Conservation (phyloP, 1,140 invertebrate genomes). For the Contarinia nasturtii region DNA sequence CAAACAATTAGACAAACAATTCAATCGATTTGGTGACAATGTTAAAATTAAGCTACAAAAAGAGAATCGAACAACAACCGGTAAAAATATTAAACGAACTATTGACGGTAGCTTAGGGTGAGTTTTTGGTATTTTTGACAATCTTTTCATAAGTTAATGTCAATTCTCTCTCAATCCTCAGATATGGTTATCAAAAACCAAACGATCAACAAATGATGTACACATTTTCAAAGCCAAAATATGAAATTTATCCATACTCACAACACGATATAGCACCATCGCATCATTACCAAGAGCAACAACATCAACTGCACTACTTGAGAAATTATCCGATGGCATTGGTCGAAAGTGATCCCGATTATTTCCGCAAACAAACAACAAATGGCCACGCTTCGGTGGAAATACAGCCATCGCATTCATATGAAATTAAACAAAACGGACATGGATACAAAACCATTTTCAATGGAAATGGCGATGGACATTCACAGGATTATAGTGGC, state of each 20-base stretch:
- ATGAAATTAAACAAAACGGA: constrained; percentile 18
- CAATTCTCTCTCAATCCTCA: constrained; percentile 3
- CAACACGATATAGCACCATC: constrained; percentile 16
- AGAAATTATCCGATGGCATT: too few species aligned
- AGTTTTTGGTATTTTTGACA: constrained; percentile 2
- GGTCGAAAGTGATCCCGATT: too few species aligned
- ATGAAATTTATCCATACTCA: constrained; percentile 22
- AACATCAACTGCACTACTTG: not conserved
- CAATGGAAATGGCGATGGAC: constrained; percentile 2
- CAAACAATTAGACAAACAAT: constrained; percentile 22
- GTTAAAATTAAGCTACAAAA: constrained; percentile 22
- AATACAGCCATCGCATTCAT: constrained; percentile 21
- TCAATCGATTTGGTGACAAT: constrained; percentile 19
- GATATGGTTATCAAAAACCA: constrained; percentile 15
- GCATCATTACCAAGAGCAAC: constrained; percentile 1
- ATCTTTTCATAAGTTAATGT: not conserved
- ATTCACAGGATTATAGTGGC: not conserved
- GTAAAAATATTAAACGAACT: constrained; percentile 18
- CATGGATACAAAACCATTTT: constrained; percentile 10
- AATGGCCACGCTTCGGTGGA: constrained; percentile 7
- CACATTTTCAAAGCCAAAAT: constrained; percentile 17
- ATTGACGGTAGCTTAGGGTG: constrained; percentile 22
- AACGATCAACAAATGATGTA: constrained; percentile 10
- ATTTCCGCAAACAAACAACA: not conserved
- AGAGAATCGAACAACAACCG: constrained; percentile 13